Conservation (phyloP, 2,888 invertebrate genomes). For the Eulithis testata region DNA sequence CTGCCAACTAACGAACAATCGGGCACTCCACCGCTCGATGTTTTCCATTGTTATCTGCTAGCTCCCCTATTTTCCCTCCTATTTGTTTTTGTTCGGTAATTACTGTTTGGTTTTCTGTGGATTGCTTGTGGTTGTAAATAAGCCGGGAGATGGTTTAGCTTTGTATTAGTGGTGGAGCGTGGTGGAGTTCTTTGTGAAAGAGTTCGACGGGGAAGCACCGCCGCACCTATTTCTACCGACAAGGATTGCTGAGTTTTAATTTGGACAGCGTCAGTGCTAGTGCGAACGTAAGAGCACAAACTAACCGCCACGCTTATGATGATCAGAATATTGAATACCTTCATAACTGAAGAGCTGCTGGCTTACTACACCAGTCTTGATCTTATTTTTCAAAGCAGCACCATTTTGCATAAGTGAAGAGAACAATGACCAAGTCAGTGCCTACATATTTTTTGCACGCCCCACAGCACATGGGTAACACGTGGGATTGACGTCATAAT, state of each 20-base stretch:
- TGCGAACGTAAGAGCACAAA: too few relatives aligned
- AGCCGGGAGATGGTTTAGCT: conserved; percentile 35
- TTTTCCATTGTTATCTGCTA: conserved; percentile 69
- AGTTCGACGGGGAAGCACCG: too few relatives aligned
- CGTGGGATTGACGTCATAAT: conserved; percentile 28
- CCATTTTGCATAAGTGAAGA: too few relatives aligned
- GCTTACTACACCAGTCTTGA: too few relatives aligned
- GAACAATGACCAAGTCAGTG: not conserved
- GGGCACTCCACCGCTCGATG: conserved; percentile 59
- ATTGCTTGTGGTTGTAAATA: conserved; percentile 71
- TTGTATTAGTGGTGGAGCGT: not conserved
- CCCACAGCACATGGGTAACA: conserved; percentile 11
- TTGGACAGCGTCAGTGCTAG: too few relatives aligned
- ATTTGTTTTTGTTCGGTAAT: conserved; percentile 83
- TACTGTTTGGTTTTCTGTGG: conserved; percentile 80
- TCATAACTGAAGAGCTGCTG: too few relatives aligned
- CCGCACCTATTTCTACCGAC: too few relatives aligned
- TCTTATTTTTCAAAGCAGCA: too few relatives aligned
- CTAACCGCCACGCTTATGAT: too few relatives aligned
- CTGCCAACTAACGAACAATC: conserved; percentile 43
- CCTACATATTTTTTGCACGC: conserved; percentile 9
- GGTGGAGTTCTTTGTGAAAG: too few relatives aligned
- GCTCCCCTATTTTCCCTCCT: conserved; percentile 77
- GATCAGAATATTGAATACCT: too few relatives aligned
- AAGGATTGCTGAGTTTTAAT: too few relatives aligned